These are phyloP conservation scores for Noctua comes DNA, from an alignment of 2,888 invertebrate genomes.

Conservation along the genomic window DNA sequence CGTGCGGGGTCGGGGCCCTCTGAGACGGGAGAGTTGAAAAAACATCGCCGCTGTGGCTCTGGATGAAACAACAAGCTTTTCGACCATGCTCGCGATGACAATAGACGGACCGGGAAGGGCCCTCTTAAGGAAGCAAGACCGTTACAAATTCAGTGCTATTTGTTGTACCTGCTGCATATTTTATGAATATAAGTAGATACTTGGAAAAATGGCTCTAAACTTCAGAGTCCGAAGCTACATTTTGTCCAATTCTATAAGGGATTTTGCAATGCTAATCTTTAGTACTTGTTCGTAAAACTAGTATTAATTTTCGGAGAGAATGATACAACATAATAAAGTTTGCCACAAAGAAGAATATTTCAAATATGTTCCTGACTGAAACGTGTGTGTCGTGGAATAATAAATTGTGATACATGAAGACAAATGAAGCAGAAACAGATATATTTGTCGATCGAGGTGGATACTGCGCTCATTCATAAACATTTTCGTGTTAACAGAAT, in stretches of 20 bases:
- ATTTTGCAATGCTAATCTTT: slow-evolving; percentile 3
- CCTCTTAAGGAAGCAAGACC: slow-evolving; percentile 16
- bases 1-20: too few relatives aligned
- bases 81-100: too few relatives aligned
- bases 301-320: background rate
- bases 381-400: slow-evolving; percentile 37
- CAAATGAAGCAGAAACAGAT: slow-evolving; percentile 53
- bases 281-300: background rate
- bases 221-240: background rate
- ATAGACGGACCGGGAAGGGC: too few relatives aligned
- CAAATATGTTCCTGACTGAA: background rate
- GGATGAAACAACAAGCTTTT: too few relatives aligned
- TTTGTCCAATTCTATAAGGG: background rate
- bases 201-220: background rate
- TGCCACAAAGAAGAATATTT: background rate
- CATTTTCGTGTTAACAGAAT: slow-evolving; percentile 57
- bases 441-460: slow-evolving; percentile 42
- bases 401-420: slow-evolving; percentile 55
- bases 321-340: background rate
- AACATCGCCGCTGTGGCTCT: too few relatives aligned
- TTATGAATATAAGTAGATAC: background rate
- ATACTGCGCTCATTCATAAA: slow-evolving; percentile 59
- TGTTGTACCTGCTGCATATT: background rate
- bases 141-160: slow-evolving; percentile 4
- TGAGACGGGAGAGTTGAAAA: too few relatives aligned